Conservation (phyloP, 2,888 invertebrate genomes). For the Amphipoea oculea region DNA sequence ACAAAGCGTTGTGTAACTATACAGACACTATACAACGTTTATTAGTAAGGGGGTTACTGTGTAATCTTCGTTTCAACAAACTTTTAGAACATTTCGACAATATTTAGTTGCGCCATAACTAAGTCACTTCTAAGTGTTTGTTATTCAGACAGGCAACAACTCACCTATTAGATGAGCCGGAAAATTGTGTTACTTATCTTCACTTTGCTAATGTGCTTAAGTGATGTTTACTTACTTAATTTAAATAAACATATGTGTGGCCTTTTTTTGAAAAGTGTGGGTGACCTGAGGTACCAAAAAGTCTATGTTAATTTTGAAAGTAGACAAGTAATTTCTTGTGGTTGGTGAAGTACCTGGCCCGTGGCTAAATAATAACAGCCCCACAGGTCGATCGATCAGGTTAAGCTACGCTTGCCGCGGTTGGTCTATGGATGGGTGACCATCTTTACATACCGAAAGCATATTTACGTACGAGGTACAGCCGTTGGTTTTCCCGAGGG, state of each 20-base stretch:
- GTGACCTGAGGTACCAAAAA: no score
- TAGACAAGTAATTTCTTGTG: neutral
- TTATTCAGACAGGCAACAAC: constrained; percentile 54
- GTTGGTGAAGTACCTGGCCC: no score
- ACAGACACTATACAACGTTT: no score
- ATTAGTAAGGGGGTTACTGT: no score
- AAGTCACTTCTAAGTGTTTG: constrained; percentile 30
- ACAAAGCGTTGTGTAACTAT: no score
- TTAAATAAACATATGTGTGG: constrained; percentile 40
- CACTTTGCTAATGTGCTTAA: constrained; percentile 51
- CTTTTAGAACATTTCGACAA: constrained; percentile 3
- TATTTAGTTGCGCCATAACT: constrained; percentile 24
- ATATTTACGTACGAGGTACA: no score
- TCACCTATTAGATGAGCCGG: constrained; percentile 60
- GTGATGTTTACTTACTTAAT: constrained; percentile 54
- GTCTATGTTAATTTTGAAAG: neutral
- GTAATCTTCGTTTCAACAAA: constrained; percentile 2
- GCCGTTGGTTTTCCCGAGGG: no score
- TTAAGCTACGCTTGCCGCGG: no score
- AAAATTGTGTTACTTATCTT: constrained; percentile 57
- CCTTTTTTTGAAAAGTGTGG: neutral
- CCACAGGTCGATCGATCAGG: no score
- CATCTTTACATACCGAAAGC: no score
- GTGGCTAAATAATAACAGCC: no score
- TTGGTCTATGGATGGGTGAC: no score